Evolutionary conservation across 1,140 invertebrate species (phyloP), one percentile per base, ranked within the genome.

Genomic region (Temnothorax curvispinosus): DNA sequence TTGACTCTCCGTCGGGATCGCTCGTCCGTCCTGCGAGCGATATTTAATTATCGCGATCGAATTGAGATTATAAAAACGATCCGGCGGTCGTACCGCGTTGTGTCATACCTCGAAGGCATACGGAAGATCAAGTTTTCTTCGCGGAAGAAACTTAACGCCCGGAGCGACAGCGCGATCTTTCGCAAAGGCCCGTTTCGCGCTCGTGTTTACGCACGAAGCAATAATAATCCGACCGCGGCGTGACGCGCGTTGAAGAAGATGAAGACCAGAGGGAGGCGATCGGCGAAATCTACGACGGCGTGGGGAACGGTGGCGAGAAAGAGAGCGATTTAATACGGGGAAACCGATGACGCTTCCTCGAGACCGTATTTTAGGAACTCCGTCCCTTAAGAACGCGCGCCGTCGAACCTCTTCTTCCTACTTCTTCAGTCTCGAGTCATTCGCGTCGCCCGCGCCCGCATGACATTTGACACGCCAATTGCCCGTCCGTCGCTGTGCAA

Each of bases 381-480:
- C 38, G 35, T 32, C 21, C 38, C 67, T 8, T 44, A 35, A 74
- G 41, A 84, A 50, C n/a, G 9, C 27, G 27, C n/a, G 9, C 27
- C 50, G n/a, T 47, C 11, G 44, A 69, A 67, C 77, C 52, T 44
- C 18, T 69, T 44, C 27, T 67, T 65, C 21, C 41, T 27, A 9
- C 38, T 18, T 18, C 52, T 50, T n/a, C 21, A 32, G 52, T 71
- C 52, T 67, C 75, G 41, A 62, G 67, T 85, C 47, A 54, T 47
- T 72, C 56, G 58, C 56, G 52, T 60, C 62, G 58, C 60, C 60
- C 62, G 72, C 91, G 72, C 58, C 58, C 13, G 87, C 62, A 58
- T 89, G 85, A 87, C 87, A 91, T 35, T 90, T 90, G 91, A 92
- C 87, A 89, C 75, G 60, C 62, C 86, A 92, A 92, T 92, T 91